Base-by-base conservation (phyloP, 1,140 invertebrate genomes). In the Hesperophylax magnus region DNA sequence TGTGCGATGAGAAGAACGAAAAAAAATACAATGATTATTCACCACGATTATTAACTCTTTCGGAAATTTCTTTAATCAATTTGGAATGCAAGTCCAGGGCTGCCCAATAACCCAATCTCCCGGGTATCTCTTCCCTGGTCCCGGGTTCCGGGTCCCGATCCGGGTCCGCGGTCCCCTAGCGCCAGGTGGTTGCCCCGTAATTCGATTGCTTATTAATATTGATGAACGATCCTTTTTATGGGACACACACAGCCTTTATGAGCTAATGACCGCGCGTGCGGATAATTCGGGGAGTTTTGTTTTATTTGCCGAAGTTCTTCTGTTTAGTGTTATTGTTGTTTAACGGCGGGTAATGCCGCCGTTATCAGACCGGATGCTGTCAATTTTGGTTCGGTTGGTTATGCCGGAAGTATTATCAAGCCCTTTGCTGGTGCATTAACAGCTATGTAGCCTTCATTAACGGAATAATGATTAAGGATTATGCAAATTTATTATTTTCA, bases 191-290 rank as follows among this genome's bases (percentile, higher is more conserved):
- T 56, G 77, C 20, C 22, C 71, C 60, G 71, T 78, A 76, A 82
- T 82, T 82, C 81, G 81, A 82, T 83, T 78, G 75, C 82, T 81
- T 81, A 84, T 84, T 84, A 84, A 84, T 81, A 84, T 84, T 84
- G 82, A 84, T 81, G 82, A 84, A 84, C 76, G 72, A 71, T 54
- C 58, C 11, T 80, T 80, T 76, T 83, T 81, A 80, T 63, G 65
- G 67, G 77, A 81, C 82, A 79, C 82, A 79, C 82, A 77, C 77
- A 61, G 77, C 80, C 74, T 81, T 84, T 84, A 81, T 79, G 77
- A 80, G 82, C 78, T 81, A 81, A 84, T 81, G 82, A 81, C 77
- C 80, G 77, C 76, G 80, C 80, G 80, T 81, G 82, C 71, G 77
- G 82, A 81, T 81, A 80, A 81, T 79, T 77, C 81, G 78, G 74